phyloP scores from a whole-genome alignment of 2,113 vertebrate genomes.

The Eudyptes chrysolophus region DNA sequence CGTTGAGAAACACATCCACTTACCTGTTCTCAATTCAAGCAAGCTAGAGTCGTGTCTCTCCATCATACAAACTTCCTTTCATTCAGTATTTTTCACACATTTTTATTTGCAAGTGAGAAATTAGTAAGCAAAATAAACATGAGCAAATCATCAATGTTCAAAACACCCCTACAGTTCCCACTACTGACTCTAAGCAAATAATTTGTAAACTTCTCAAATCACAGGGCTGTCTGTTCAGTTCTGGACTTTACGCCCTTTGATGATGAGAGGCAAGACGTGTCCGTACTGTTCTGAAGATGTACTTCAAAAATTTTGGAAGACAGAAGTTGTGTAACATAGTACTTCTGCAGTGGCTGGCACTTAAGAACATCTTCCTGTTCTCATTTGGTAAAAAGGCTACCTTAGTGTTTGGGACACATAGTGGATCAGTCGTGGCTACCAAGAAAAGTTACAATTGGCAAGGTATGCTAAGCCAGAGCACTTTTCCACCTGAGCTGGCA shows the following conservation, averaged over 20 bases:
- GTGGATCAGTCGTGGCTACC: not conserved
- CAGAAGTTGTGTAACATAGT: not conserved
- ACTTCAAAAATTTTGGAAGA: not conserved
- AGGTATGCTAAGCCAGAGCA: not conserved
- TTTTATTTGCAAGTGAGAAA: not conserved
- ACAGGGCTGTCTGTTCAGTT: not conserved
- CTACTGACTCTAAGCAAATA: not conserved
- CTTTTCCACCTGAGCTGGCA: not conserved
- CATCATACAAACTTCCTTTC: not conserved
- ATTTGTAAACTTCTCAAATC: not conserved
- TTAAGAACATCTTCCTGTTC: not conserved
- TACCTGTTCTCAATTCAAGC: not conserved
- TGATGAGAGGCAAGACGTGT: not conserved
- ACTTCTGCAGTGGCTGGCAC: not conserved
- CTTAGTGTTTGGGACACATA: fast-evolving
- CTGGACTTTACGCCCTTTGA: not conserved
- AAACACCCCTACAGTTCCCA: not conserved
- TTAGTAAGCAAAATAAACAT: not conserved
- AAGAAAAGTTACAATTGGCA: not conserved
- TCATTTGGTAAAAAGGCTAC: not conserved
- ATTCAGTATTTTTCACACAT: not conserved
- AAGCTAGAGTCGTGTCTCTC: not conserved
- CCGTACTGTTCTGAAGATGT: not conserved
- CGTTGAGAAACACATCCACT: not conserved
- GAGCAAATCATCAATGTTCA: not conserved